phyloP scores from a whole-genome alignment of 92 coral and sea anemone species.

The Epizoanthus stellaris region DNA sequence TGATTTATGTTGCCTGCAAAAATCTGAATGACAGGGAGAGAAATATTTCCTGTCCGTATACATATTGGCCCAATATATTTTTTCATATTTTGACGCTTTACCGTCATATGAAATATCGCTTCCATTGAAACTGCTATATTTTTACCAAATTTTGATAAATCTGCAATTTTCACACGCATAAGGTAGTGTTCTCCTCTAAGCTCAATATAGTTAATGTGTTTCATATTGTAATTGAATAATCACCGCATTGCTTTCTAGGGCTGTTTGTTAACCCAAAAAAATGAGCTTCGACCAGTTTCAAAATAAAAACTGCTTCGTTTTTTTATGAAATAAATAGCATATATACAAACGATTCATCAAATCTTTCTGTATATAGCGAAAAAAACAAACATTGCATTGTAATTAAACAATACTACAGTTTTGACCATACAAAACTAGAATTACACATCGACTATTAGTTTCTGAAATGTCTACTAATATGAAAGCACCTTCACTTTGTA shows the following conservation, averaged over 20 bases:
- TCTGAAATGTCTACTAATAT: background rate
- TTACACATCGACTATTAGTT: background rate
- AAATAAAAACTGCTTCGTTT: background rate
- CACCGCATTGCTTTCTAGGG: too few relatives aligned
- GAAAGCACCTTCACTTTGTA: background rate
- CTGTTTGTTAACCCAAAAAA: background rate
- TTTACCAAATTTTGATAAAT: too few relatives aligned
- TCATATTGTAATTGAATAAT: too few relatives aligned
- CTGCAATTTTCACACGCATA: too few relatives aligned
- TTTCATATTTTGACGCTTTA: too few relatives aligned
- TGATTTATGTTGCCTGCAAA: background rate
- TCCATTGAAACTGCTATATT: too few relatives aligned
- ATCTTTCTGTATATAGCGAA: constrained; percentile 8
- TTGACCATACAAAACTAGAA: background rate
- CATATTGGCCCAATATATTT: background rate
- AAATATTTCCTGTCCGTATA: background rate
- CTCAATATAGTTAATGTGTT: too few relatives aligned
- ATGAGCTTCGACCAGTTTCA: background rate
- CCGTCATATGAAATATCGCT: too few relatives aligned
- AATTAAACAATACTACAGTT: constrained; percentile 19
- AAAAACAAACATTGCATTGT: constrained; percentile 27
- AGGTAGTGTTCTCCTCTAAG: too few relatives aligned
- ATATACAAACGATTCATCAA: background rate
- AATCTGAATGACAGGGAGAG: background rate
- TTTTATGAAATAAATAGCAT: background rate